phyloP scores from a whole-genome alignment of 2,113 vertebrate species.

The Aegithalos caudatus region DNA sequence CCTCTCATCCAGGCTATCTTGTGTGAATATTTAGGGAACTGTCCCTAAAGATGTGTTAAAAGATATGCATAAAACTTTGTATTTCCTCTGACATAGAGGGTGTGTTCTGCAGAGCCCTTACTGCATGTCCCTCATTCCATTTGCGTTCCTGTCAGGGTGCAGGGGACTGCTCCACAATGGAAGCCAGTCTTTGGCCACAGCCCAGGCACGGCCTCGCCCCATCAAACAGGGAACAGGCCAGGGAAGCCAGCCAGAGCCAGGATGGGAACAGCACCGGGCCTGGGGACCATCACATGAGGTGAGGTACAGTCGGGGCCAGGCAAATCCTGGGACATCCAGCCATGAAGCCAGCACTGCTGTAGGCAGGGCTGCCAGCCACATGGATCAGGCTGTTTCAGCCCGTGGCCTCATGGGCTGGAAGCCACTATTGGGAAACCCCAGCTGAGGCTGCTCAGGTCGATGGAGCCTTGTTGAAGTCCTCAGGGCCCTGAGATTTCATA shows the following conservation, averaged over 20 bases:
- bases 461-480: not conserved
- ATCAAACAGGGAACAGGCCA: not conserved
- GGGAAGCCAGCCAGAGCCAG: not conserved
- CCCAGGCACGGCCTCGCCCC: no score
- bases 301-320: not conserved
- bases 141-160: not conserved
- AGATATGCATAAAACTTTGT: not conserved
- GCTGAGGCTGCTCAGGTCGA: accelerated
- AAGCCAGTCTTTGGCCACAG: not conserved
- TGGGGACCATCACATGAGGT: accelerated
- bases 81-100: accelerated
- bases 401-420: accelerated
- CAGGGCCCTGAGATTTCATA: not conserved
- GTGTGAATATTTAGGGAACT: not conserved
- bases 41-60: not conserved
- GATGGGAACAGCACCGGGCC: accelerated
- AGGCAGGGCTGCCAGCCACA: not conserved
- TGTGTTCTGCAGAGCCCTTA: not conserved
- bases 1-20: not conserved
- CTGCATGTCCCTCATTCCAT: accelerated
- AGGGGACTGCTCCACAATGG: accelerated
- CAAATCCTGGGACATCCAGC: not conserved
- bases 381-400: not conserved
- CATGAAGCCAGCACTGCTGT: not conserved
- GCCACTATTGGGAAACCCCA: accelerated